Conservation (phyloP, 2,797 vertebrate genomes). For the Rhinichthys osculus region DNA sequence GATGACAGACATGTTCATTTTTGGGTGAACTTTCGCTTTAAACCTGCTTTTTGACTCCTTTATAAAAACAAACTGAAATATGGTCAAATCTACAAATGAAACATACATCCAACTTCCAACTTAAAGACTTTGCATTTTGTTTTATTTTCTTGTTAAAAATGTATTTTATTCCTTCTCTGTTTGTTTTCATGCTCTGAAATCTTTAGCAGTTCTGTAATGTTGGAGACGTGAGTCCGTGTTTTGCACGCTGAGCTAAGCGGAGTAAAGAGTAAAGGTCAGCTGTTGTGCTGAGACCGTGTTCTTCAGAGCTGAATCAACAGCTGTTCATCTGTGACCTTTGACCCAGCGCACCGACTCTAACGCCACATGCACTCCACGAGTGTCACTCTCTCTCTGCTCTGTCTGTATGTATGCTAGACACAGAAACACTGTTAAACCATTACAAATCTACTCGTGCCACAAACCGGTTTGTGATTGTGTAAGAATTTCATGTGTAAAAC, state of each 20-base stretch:
- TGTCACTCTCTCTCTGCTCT: neutral
- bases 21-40: too few relatives aligned
- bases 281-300: constrained; percentile 42
- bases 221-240: neutral
- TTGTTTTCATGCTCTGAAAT: neutral
- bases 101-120: neutral
- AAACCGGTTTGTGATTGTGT: too few relatives aligned
- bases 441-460: neutral
- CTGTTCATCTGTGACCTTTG: constrained; percentile 42
- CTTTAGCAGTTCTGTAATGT: neutral
- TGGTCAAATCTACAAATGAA: neutral
- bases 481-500: too few relatives aligned
- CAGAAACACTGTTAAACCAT: neutral
- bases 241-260: neutral
- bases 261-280: constrained; percentile 44
- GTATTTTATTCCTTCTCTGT: neutral
- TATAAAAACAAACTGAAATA: neutral
- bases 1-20: too few relatives aligned
- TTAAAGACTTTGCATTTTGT: neutral
- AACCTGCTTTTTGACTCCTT: neutral
- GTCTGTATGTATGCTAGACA: neutral
- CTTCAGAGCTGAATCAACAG: neutral
- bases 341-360: neutral
- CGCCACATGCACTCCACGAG: neutral
- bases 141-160: neutral